Evolutionary conservation across 2,888 invertebrate species (phyloP).

Genomic region (Tipula confusa): DNA sequence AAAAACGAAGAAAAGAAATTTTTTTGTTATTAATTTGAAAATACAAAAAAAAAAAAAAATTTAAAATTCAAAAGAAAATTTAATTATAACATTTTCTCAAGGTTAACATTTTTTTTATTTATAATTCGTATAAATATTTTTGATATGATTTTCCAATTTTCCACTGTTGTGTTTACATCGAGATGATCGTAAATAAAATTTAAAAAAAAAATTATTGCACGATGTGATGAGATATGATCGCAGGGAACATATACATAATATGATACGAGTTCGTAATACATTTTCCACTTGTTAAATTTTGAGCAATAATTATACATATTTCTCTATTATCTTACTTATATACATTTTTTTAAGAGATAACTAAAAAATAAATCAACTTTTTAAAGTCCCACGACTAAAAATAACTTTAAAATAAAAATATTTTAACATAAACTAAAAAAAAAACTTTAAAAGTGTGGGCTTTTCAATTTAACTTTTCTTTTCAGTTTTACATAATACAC

Average conservation of each 20-base stretch:
- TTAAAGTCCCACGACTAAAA: background rate
- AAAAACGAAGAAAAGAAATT: background rate
- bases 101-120: background rate
- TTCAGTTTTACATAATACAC: background rate
- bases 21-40: background rate
- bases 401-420: background rate
- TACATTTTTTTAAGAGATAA: background rate
- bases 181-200: background rate
- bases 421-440: background rate
- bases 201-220: background rate
- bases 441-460: background rate
- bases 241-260: background rate
- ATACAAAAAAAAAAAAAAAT: background rate
- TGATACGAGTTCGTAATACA: background rate
- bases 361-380: background rate
- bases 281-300: background rate
- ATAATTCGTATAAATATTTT: background rate
- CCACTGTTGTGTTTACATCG: background rate
- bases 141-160: background rate
- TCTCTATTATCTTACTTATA: background rate
- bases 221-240: background rate
- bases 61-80: background rate
- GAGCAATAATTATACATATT: background rate
- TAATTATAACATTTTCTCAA: background rate
- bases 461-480: slow-evolving; percentile 20